These are phyloP conservation scores for Noctua fimbriata DNA, from an alignment of 2,888 invertebrate species.

Conservation along the genomic window DNA sequence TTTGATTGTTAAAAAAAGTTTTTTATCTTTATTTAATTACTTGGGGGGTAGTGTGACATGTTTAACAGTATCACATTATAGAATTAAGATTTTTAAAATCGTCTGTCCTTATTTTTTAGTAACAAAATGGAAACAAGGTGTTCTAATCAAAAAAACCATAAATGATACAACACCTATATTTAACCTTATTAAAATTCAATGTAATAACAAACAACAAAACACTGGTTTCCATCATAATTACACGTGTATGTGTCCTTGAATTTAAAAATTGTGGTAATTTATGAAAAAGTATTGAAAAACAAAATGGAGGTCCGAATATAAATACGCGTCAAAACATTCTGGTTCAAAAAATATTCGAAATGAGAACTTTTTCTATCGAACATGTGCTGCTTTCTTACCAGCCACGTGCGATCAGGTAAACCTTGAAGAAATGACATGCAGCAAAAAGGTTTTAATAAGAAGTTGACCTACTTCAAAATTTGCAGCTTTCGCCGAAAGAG, in stretches of 20 bases:
- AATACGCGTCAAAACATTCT: background rate
- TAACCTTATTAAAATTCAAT: background rate
- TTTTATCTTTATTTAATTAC: constrained; percentile 39
- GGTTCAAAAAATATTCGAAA: background rate
- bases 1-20: background rate
- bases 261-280: background rate
- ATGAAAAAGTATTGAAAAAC: background rate
- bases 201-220: background rate
- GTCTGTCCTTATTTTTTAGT: too few species aligned
- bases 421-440: constrained; percentile 60
- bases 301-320: background rate
- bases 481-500: constrained; percentile 87
- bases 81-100: background rate
- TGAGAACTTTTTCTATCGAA: background rate
- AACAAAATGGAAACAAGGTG: background rate
- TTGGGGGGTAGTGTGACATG: background rate
- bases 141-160: background rate
- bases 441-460: constrained; percentile 73
- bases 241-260: constrained; percentile 5
- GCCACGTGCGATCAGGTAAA: constrained; percentile 64
- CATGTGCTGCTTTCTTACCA: constrained; percentile 26
- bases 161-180: constrained; percentile 8
- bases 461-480: constrained; percentile 86
- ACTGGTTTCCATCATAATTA: background rate
- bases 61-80: background rate